A percentile compares a stretch with the other conserved stretches of the same genome.
Evolutionary conservation across 2,797 vertebrate genomes (phyloP).

Genomic region (Parauchenoglanis punctatus): DNA sequence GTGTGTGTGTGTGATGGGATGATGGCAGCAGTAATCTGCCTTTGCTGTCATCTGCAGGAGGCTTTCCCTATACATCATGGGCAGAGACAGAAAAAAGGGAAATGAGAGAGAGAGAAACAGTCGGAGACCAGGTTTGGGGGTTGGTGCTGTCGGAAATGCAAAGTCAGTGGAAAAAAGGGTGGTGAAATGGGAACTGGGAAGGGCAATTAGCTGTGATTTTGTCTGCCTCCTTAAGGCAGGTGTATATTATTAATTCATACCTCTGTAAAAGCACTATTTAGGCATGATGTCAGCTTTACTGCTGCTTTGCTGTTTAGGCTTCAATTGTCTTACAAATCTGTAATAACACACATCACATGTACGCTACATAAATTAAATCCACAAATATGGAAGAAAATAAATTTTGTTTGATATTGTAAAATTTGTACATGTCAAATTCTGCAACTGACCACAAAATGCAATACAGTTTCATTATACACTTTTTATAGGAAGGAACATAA

Average conservation of each 20-base stretch:
- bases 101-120: neutral
- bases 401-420: neutral
- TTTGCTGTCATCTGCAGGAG: constrained; percentile 4
- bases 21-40: constrained; percentile 1
- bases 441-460: neutral
- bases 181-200: neutral
- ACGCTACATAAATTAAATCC: neutral
- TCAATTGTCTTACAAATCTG: neutral
- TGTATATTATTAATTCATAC: constrained; percentile 10
- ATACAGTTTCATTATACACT: neutral
- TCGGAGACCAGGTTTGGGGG: no score
- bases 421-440: neutral
- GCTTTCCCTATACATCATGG: neutral
- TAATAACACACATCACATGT: neutral
- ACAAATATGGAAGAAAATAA: neutral
- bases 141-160: neutral
- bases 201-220: neutral
- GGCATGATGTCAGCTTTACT: neutral
- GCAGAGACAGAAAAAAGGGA: neutral
- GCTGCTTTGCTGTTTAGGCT: neutral
- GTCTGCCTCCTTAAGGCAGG: neutral
- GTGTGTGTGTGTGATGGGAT: neutral
- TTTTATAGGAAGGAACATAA: no score
- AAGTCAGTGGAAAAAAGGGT: constrained; percentile 7
- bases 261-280: neutral